These are phyloP conservation scores for Pararge aegeria DNA, from an alignment of 1,140 invertebrate species.

Conservation along the genomic window DNA sequence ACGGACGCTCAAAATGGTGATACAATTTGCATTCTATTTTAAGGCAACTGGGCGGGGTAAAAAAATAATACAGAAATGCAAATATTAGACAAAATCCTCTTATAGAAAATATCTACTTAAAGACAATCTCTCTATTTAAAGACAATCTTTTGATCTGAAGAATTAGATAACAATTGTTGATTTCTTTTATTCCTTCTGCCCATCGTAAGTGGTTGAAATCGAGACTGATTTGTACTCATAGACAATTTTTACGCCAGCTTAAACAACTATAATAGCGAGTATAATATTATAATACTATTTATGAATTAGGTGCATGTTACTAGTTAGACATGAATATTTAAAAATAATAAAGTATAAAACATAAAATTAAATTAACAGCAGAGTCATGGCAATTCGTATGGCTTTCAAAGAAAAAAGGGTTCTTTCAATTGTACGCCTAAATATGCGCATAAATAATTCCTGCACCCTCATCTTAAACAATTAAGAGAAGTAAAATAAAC, in stretches of 20 bases:
- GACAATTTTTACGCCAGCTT: too few relatives aligned
- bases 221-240: too few relatives aligned
- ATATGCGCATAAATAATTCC: conserved; percentile 48
- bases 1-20: conserved; percentile 7
- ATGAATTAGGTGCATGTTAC: not conserved
- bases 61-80: not conserved
- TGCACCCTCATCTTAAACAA: conserved; percentile 49
- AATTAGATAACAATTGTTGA: too few relatives aligned
- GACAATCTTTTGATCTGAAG: too few relatives aligned
- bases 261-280: too few relatives aligned
- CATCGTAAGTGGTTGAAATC: too few relatives aligned
- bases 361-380: not conserved
- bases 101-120: too few relatives aligned
- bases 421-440: conserved; percentile 16
- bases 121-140: too few relatives aligned
- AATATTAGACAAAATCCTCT: too few relatives aligned
- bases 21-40: not conserved
- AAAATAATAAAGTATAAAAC: conserved; percentile 7
- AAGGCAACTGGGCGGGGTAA: not conserved
- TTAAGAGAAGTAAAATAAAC: conserved; percentile 41
- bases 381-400: not conserved
- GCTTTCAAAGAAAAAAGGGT: not conserved
- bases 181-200: too few relatives aligned
- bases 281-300: too few relatives aligned
- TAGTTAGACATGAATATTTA: conserved; percentile 8